Evolutionary conservation across 1,140 invertebrate species (phyloP).

Genomic region (Drosophila elegans): DNA sequence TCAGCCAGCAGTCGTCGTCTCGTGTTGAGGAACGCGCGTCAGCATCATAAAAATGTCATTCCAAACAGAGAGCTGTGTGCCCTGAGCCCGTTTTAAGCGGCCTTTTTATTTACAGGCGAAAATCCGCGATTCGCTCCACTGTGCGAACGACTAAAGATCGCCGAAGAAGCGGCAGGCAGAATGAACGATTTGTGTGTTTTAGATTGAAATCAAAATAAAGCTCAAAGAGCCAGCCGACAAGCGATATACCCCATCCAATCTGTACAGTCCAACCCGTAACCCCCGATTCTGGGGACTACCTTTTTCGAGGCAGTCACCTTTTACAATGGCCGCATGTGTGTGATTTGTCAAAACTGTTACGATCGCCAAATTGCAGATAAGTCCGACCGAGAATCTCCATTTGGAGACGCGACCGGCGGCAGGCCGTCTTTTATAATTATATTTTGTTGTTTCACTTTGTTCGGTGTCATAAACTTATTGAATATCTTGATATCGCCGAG

Average conservation of each 20-base stretch:
- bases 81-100: neutral
- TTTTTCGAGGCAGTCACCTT: slow-evolving; percentile 25
- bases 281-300: slow-evolving; percentile 15
- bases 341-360: slow-evolving; percentile 84
- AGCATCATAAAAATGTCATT: slow-evolving; percentile 83
- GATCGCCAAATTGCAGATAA: slow-evolving; percentile 82
- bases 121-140: slow-evolving; percentile 42
- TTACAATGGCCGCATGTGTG: slow-evolving; percentile 23
- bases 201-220: slow-evolving; percentile 84
- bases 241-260: slow-evolving; percentile 16
- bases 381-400: slow-evolving; percentile 17
- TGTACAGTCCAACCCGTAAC: too few relatives aligned
- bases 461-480: slow-evolving; percentile 73
- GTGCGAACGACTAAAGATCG: slow-evolving; percentile 30
- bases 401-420: slow-evolving; percentile 22
- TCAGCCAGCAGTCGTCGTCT: slow-evolving; percentile 36
- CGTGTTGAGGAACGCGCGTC: slow-evolving; percentile 79
- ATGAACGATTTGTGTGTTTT: slow-evolving; percentile 84
- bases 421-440: slow-evolving; percentile 44
- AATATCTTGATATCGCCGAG: slow-evolving; percentile 61
- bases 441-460: slow-evolving; percentile 17
- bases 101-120: slow-evolving; percentile 9
- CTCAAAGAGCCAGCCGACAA: slow-evolving; percentile 65
- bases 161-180: slow-evolving; percentile 42
- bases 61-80: slow-evolving; percentile 17